Evolutionary conservation across 2,888 invertebrate species (phyloP), one percentile per base, ranked within the genome.

Genomic region (Rhagium mordax): DNA sequence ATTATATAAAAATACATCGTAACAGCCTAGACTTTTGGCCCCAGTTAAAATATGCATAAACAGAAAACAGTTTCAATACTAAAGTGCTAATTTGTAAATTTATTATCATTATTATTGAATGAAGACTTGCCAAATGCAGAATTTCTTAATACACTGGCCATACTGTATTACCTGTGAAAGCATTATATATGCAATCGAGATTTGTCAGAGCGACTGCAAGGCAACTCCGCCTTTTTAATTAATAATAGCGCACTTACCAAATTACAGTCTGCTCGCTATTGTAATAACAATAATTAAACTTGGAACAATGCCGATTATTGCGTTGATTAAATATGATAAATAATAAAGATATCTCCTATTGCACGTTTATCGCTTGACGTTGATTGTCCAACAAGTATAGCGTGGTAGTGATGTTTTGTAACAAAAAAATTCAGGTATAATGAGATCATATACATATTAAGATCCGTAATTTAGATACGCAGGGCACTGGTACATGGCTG

Each of bases 291-390:
- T 61, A 61, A 61, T 61, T 61, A 61, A 20, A 47, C 10, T 41
- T 18, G 66, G 65, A 65, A 53, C 61, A 65, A 53, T 70, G 55
- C 48, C 41, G 73, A 70, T 66, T 57, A 66, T 70, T 69, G 49
- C 48, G 33, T 59, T 64, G 70, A 73, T 70, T 66, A 73, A 73
- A 70, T 66, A 70, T 66, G 70, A 73, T 66, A 51, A 65, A 73
- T 66, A 27, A 73, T 72, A 47, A 53, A 53, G 60, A 60, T 71
- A 67, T 67, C 47, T 41, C 47, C 47, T 49, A 7, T 7, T 51
- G 20, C 16, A 51, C 20, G 20, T 20, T 51, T 51, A 51, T 18
- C 51, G 51, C 18, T 10, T 51, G 18, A 20, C 51, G 51, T 20
- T 10, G 51, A 4, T 51, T 41, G 13, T 41, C n/a, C n/a, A 41